Evolutionary conservation across 2,113 vertebrate genomes (phyloP), one percentile per base, ranked within the genome.

Genomic region (Seriola rivoliana): DNA sequence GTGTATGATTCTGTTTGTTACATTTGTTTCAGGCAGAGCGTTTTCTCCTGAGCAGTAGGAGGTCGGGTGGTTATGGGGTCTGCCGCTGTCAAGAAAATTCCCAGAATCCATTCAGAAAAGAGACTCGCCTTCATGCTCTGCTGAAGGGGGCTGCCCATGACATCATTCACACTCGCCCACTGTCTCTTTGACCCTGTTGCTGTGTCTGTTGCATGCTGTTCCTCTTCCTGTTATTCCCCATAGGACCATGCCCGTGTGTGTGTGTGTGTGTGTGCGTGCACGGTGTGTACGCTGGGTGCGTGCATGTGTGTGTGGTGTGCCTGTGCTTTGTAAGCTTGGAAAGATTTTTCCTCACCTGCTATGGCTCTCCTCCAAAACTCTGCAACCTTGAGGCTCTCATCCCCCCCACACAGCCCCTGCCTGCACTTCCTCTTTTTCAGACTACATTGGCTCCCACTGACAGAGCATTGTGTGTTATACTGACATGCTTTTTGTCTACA

Each of bases 401-500:
- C 25, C 67, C 67, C 72, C 29, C 38, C 46, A 25, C 65, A 78
- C 75, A 74, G 72, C 59, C 36, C 44, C 48, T 38, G 75, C 72
- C 70, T 92, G 73, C 88, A 85, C 79, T 80, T 89, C 66, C 87
- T 88, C 73, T 83, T 71, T 84, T 71, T 80, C 74, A 79, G 75
- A 63, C 77, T 79, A 82, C 82, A 73, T 84, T 77, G 63, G 78
- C 89, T 87, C 80, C 83, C 62, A 79, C 85, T 85, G 77, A 84
- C 85, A 58, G 76, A 87, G 80, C 76, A 85, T 85, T 87, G 80
- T 90, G 85, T 89, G 90, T 84, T 81, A 70, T 66, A 87, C 89
- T 89, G 87, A 90, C 89, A 85, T 85, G 84, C 86, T 80, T 89
- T 92, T 91, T 91, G 88, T 94, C 89, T 88, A 83, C 89, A 90